Conservation (phyloP, 2,888 invertebrate species). For the Leucania comma region DNA sequence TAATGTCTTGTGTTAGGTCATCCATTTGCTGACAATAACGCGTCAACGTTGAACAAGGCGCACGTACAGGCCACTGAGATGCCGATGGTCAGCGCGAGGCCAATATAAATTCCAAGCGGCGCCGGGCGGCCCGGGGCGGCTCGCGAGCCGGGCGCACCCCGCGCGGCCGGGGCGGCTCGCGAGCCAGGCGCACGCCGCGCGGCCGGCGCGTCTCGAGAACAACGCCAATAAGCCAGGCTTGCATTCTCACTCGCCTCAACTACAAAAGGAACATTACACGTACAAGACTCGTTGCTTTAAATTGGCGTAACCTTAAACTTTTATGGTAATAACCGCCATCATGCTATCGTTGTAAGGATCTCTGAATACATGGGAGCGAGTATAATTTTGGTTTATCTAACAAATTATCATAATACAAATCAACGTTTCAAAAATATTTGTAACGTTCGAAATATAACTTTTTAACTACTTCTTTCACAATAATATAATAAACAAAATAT, state of each 20-base stretch:
- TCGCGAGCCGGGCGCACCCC: background rate
- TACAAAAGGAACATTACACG: slow-evolving; percentile 9
- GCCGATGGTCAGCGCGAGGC: slow-evolving; percentile 34
- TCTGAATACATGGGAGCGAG: background rate
- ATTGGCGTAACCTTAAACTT: slow-evolving; percentile 38
- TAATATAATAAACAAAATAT: background rate
- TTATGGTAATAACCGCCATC: slow-evolving; percentile 21
- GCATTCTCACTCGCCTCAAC: slow-evolving; percentile 14
- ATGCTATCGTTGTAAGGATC: slow-evolving; percentile 1
- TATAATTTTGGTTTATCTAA: slow-evolving; percentile 3
- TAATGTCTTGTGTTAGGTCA: background rate
- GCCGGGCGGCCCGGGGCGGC: background rate
- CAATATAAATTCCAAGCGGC: slow-evolving; percentile 45
- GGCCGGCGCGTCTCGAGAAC: background rate
- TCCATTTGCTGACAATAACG: background rate
- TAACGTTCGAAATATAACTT: background rate
- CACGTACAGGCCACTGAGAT: slow-evolving; percentile 11
- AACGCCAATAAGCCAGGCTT: slow-evolving; percentile 30
- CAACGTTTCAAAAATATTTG: background rate
- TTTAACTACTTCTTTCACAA: background rate
- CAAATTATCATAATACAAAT: slow-evolving; percentile 3
- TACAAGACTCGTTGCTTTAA: slow-evolving; percentile 14
- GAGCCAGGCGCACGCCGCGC: background rate
- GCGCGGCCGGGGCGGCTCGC: background rate
- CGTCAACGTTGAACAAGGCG: slow-evolving; percentile 4